Evolutionary conservation across 35 echinoderm and acorn worm species (phyloP).

Genomic region (Ophiothrix spiculata): DNA sequence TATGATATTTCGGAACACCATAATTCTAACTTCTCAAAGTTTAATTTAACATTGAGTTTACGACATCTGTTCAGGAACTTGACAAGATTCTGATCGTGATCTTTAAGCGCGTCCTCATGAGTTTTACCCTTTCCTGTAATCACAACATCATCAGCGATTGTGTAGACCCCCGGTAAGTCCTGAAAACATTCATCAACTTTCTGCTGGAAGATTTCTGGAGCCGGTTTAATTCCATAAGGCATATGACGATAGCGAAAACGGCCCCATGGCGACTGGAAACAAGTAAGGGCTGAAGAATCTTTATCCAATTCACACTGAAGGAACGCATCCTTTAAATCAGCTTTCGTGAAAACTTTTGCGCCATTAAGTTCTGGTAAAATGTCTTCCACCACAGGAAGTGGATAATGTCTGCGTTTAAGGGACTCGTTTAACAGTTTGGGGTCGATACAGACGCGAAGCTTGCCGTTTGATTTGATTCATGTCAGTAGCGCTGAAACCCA

Average conservation of each 20-base stretch:
- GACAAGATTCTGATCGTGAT: constrained; percentile 42
- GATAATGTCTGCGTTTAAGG: constrained; percentile 49
- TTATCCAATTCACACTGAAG: constrained; percentile 38
- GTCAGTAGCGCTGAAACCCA: constrained; percentile 42
- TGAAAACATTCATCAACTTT: constrained; percentile 42
- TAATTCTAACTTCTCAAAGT: constrained; percentile 46
- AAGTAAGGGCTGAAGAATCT: constrained; percentile 44
- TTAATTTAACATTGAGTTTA: constrained; percentile 25
- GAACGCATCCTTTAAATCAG: constrained; percentile 40
- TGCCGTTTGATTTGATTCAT: background rate
- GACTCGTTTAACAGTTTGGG: constrained; percentile 47
- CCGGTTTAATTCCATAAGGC: constrained; percentile 37
- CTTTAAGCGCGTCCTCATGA: constrained; percentile 13
- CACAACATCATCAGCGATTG: constrained; percentile 37
- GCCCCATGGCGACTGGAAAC: constrained; percentile 64
- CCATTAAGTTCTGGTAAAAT: constrained; percentile 24
- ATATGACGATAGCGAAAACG: constrained; percentile 33
- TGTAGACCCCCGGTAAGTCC: constrained; percentile 29
- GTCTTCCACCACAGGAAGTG: constrained; percentile 27
- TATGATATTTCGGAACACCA: constrained; percentile 23
- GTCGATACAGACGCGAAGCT: constrained; percentile 55
- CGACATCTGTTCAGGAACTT: constrained; percentile 29
- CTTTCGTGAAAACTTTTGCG: constrained; percentile 52
- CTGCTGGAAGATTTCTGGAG: constrained; percentile 40
- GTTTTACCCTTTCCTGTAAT: constrained; percentile 30